Percentiles rank a stretch among this genome's conserved stretches.
Evolutionary conservation across 2,113 vertebrate genomes (phyloP).

Genomic region (Lophochroa leadbeateri): DNA sequence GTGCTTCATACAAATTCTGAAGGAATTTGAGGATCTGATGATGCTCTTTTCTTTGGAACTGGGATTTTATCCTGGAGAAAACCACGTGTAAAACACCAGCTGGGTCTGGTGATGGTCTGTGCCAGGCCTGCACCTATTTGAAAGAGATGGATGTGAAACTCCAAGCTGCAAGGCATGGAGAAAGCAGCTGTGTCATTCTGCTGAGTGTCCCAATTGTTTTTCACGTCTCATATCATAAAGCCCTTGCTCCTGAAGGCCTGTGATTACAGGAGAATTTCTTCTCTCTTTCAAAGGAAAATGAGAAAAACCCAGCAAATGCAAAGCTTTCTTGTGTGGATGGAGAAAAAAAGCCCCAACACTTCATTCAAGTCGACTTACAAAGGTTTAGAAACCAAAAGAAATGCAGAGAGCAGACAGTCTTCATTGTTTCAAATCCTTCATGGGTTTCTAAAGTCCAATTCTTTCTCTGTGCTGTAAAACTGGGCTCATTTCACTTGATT

Average conservation of each 20-base stretch:
- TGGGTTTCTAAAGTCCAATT: not conserved
- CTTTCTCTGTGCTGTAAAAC: not conserved
- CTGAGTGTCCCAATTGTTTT: not conserved
- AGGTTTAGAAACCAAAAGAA: not conserved
- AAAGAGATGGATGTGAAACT: not conserved
- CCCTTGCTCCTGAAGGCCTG: not conserved
- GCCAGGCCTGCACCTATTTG: not conserved
- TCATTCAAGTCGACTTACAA: not conserved
- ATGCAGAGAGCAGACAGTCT: not conserved
- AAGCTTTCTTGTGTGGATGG: not conserved
- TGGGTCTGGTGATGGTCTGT: not conserved
- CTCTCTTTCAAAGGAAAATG: not conserved
- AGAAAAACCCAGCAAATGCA: not conserved
- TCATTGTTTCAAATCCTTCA: not conserved
- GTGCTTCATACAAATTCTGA: not conserved
- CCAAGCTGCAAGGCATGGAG: not conserved
- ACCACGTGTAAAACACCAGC: not conserved
- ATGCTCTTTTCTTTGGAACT: not conserved
- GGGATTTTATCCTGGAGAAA: not conserved
- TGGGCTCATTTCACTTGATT: not conserved
- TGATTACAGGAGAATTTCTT: constrained; percentile 18
- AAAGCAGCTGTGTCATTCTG: not conserved
- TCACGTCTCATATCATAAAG: not conserved
- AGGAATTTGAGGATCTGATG: not conserved
- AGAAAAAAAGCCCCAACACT: not conserved